Evolutionary conservation across 1,140 invertebrate species (phyloP).

Genomic region (Brachionus rubens): DNA sequence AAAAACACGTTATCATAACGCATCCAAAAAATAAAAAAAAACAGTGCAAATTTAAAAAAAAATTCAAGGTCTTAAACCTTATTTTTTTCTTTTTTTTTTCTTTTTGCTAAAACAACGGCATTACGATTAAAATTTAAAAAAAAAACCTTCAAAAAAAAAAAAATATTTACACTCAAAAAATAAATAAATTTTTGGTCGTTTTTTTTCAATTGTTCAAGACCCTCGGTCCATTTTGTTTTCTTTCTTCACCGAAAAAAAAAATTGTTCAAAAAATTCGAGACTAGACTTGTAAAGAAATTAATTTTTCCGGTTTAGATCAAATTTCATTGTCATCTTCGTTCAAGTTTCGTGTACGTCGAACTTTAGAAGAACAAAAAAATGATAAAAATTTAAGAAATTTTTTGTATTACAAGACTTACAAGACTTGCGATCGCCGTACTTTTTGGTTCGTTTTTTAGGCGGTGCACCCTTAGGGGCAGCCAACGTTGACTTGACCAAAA

Average conservation of each 20-base stretch:
- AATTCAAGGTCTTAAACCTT: too few relatives aligned
- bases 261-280: neutral
- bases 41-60: too few relatives aligned
- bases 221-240: too few relatives aligned
- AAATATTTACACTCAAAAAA: too few relatives aligned
- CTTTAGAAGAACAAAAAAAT: neutral
- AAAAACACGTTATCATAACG: too few relatives aligned
- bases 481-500: constrained; percentile 23
- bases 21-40: too few relatives aligned
- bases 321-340: constrained; percentile 45
- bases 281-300: constrained; percentile 22
- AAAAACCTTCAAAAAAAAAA: too few relatives aligned
- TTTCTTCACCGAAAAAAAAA: constrained; percentile 19
- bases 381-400: neutral
- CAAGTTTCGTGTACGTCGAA: constrained; percentile 26
- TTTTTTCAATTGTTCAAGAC: too few relatives aligned
- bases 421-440: constrained; percentile 42
- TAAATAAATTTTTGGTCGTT: too few relatives aligned
- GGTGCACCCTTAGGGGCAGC: constrained; percentile 26
- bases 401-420: constrained; percentile 10
- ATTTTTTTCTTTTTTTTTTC: too few relatives aligned
- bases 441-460: constrained; percentile 43
- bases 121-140: too few relatives aligned
- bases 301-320: neutral
- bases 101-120: too few relatives aligned